Evolutionary conservation across 2,888 invertebrate genomes (phyloP), one percentile per base, ranked within the genome.

Genomic region (Cistogaster globosa): DNA sequence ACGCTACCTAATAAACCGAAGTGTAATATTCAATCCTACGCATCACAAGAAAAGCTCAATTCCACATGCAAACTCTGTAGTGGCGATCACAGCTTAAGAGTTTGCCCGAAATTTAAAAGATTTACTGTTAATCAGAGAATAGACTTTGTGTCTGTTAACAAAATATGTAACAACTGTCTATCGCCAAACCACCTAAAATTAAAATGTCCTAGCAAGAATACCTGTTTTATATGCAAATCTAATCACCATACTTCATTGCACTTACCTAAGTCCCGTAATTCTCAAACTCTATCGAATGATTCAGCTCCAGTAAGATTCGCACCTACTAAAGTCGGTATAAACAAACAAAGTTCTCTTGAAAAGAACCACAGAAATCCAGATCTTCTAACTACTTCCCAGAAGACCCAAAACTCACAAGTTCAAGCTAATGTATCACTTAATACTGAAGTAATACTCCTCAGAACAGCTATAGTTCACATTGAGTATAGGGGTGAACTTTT

Each of bases 391-490:
- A 26, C 4, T 26, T 26, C 26, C 26, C 26, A 26, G 26, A 26
- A 26, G 26, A 4, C 26, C 2, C 26, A 26, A 26, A 26, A 26
- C 26, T 26, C 26, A 26, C 16, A 53, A 18, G 38, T 42, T 4
- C 42, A 69, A 7, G 16, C 69, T 4, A 55, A 57, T 18, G 22
- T 69, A 5, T 18, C 57, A 1, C 38, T 36, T 1, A 57, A 57
- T 22, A 32, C 16, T 8, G 58, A 45, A 20, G 7, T 38, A 8
- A 58, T 69, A 9, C 18, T 68, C 2, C 45, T 81, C 3, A 38
- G 67, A 7, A 81, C 81, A 36, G 81, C 68, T 2, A n/a, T 60
- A 6, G 45, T 72, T 7, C 72, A 80, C 18, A 67, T 80, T 12
- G 3, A 45, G 3, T 72, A 80, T 48, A 42, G 14, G 16, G 26